These are phyloP conservation scores for Margaritifera margaritifera DNA, from an alignment of 2,888 invertebrate species.

Conservation along the genomic window DNA sequence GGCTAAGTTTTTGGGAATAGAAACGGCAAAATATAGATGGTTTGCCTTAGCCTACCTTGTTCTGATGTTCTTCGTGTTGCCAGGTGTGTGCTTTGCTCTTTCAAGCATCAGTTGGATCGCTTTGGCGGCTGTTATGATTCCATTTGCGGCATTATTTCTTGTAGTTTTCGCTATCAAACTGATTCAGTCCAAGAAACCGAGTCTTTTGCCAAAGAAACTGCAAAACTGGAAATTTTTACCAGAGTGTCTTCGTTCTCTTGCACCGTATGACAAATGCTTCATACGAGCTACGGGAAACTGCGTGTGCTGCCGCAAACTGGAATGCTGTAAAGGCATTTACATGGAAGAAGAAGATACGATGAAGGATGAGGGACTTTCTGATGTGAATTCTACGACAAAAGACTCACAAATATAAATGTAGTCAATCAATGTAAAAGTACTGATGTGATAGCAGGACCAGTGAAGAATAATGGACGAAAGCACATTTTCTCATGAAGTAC, in stretches of 20 bases:
- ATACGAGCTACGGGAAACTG: conserved; percentile 24
- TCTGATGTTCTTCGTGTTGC: conserved; percentile 65
- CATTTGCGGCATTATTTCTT: conserved; percentile 48
- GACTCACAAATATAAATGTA: not conserved
- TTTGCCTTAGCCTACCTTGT: conserved; percentile 75
- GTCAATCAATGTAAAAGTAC: too few species aligned
- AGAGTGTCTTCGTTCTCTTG: conserved; percentile 57
- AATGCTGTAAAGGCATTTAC: conserved; percentile 19
- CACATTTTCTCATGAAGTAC: too few species aligned
- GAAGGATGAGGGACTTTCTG: not conserved
- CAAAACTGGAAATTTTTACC: conserved; percentile 67
- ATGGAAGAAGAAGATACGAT: not conserved
- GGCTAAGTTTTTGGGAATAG: conserved; percentile 75
- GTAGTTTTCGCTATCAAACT: conserved; percentile 62
- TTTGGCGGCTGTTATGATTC: conserved; percentile 62
- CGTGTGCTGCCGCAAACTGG: conserved; percentile 21
- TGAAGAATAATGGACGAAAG: too few species aligned
- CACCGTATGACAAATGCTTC: conserved; percentile 49
- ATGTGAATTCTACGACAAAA: not conserved
- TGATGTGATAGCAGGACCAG: too few species aligned
- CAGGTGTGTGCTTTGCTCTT: conserved; percentile 61
- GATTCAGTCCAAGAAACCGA: conserved; percentile 56
- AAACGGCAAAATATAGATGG: conserved; percentile 78
- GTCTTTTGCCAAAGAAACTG: conserved; percentile 50
- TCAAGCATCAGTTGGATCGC: conserved; percentile 60